These are phyloP conservation scores for Nasua narica DNA, from an alignment of 2,797 vertebrate genomes.

Conservation along the genomic window DNA sequence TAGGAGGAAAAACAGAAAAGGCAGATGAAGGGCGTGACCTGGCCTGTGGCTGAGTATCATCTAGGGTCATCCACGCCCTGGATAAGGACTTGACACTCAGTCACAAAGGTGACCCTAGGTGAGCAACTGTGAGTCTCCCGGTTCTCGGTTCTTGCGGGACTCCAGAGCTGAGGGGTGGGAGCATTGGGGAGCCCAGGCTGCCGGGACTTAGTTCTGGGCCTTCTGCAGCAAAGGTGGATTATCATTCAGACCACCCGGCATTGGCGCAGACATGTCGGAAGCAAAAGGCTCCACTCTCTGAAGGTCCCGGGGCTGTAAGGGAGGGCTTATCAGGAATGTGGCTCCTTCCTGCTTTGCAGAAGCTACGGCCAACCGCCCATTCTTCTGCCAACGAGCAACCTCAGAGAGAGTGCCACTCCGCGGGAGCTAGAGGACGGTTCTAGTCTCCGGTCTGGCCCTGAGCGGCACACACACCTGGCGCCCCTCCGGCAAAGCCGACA, in stretches of 20 bases:
- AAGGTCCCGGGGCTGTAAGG: neutral
- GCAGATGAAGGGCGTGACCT: too few relatives aligned
- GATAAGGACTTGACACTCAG: neutral
- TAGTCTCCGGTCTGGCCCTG: neutral
- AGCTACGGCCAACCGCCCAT: neutral
- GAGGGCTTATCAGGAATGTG: neutral
- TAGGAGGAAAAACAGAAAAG: neutral
- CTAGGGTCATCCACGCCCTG: neutral
- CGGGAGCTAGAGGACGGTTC: neutral
- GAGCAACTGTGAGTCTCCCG: neutral
- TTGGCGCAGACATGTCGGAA: neutral
- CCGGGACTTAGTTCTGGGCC: neutral
- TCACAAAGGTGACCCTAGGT: neutral
- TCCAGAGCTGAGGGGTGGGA: neutral
- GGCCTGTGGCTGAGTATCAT: neutral
- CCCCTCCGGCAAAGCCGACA: neutral
- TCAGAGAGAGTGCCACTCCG: neutral
- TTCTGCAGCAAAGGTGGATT: neutral
- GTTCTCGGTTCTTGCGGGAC: neutral
- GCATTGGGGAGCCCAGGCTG: neutral
- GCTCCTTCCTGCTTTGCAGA: neutral
- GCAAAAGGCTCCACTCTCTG: neutral
- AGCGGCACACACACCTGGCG: neutral
- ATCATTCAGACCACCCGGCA: neutral
- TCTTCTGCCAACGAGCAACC: neutral